These are phyloP conservation scores for Calliopsis andreniformis DNA, from an alignment of 1,140 invertebrate genomes.

Conservation along the genomic window DNA sequence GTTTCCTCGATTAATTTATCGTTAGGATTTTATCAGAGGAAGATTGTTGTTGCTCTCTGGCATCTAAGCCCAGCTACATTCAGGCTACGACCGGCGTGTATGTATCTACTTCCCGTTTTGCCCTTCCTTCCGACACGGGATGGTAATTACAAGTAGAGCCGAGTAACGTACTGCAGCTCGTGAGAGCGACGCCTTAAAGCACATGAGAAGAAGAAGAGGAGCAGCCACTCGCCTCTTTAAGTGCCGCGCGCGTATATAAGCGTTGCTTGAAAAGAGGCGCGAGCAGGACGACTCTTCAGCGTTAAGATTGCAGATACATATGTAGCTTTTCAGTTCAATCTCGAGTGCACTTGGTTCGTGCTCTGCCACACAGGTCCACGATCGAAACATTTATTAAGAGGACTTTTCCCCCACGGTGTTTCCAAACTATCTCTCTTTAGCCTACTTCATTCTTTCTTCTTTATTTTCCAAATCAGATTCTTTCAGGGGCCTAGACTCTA, in stretches of 20 bases:
- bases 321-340: slow-evolving; percentile 33
- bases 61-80: background rate
- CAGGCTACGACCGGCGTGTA: background rate
- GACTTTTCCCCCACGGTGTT: background rate
- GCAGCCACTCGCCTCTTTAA: slow-evolving; percentile 46
- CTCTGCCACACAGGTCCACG: background rate
- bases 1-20: slow-evolving; percentile 22
- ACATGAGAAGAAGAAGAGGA: slow-evolving; percentile 24
- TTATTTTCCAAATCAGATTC: too few relatives aligned
- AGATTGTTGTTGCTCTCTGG: slow-evolving; percentile 6
- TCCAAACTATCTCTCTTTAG: background rate
- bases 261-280: slow-evolving; percentile 43
- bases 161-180: slow-evolving; percentile 42
- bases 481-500: too few relatives aligned
- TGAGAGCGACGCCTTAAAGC: slow-evolving; percentile 59
- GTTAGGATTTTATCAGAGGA: background rate
- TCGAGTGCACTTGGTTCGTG: slow-evolving; percentile 23
- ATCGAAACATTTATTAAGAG: slow-evolving; percentile 35
- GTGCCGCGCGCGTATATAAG: slow-evolving; percentile 20
- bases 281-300: slow-evolving; percentile 26
- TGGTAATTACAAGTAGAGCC: slow-evolving; percentile 59
- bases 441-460: background rate
- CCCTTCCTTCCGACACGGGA: slow-evolving; percentile 35
- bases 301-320: slow-evolving; percentile 20
- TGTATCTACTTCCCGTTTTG: slow-evolving; percentile 53